Conservation (phyloP, 2,888 invertebrate species). For the Calameuta pallipes region DNA sequence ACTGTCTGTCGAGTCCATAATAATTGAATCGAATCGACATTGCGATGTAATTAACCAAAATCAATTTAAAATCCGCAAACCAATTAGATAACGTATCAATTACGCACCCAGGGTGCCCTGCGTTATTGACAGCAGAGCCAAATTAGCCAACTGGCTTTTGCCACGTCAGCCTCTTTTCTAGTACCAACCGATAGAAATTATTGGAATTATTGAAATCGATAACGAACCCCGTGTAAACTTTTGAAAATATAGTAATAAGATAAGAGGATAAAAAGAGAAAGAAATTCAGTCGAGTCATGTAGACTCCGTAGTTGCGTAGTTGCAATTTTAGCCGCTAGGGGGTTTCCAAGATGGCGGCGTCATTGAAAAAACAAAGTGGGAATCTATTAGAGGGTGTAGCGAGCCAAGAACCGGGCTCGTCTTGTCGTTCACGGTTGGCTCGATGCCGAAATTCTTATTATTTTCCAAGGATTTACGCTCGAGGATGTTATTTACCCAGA, state of each 20-base stretch:
- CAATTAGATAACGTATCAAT: conserved; percentile 3
- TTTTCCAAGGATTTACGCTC: background rate
- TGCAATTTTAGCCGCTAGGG: no score
- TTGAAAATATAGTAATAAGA: no score
- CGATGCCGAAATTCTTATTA: background rate
- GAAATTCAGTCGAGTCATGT: no score
- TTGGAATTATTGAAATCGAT: no score
- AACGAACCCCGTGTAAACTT: no score
- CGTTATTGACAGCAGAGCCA: no score
- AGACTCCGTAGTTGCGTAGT: no score
- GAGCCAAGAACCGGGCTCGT: background rate
- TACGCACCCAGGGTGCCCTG: background rate
- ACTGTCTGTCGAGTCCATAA: background rate
- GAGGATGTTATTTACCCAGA: background rate
- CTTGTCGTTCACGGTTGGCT: background rate
- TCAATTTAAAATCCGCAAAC: background rate
- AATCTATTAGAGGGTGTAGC: background rate
- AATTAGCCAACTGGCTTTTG: no score
- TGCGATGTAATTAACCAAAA: background rate
- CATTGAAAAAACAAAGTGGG: conserved; percentile 2
- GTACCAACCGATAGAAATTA: no score
- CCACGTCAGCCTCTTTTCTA: no score
- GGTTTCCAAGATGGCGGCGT: background rate
- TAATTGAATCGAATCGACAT: background rate
- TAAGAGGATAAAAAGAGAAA: no score